Evolutionary conservation across 35 echinoderm and acorn worm species (phyloP), one percentile per base, ranked within the genome.

Genomic region (Nesometra sesokonis): DNA sequence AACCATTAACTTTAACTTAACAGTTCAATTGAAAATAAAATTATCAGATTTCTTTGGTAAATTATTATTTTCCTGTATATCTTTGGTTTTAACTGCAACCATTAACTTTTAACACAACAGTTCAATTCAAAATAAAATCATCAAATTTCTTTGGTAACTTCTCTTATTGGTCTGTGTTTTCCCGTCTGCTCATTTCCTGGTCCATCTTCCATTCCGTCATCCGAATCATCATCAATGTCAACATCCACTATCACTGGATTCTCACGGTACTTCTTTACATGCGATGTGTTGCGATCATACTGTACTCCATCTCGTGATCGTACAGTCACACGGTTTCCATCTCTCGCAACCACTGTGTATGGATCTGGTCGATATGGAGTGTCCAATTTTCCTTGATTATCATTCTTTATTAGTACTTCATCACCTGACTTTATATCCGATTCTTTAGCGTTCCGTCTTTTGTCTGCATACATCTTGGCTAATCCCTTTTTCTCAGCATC

Each of bases 231-330:
- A n/a, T n/a, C n/a, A n/a, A n/a, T n/a, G n/a, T n/a, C n/a, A n/a
- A 76, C n/a, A 17, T 17, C 57, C n/a, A 17, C n/a, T 76, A 17
- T 17, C 57, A n/a, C 57, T 17, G n/a, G n/a, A n/a, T n/a, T n/a
- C n/a, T n/a, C n/a, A n/a, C n/a, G 29, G 23, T 79, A 79, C 77
- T 79, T 79, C 32, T 79, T 79, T 8, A 79, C 77, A 79, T 79
- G 77, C 23, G 77, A 79, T 8, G 77, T 79, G 32, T 79, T 79
- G 4, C 5, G 5, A 23, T 79, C 77, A 23, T 79, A 79, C 5
- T 11, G 11, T 5, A 79, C 77, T 79, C 77, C 77, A 4, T 79
- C 77, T 5, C 5, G 77, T 79, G 77, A 79, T 23, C 23, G 77
- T 30, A 79, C 23, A 5, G 77, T 23, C 77, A 79, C 77, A 5